A percentile compares a stretch with the other conserved stretches of the same genome.
Evolutionary conservation across 2,888 invertebrate genomes (phyloP).

Genomic region (Drosophila setosimentum): DNA sequence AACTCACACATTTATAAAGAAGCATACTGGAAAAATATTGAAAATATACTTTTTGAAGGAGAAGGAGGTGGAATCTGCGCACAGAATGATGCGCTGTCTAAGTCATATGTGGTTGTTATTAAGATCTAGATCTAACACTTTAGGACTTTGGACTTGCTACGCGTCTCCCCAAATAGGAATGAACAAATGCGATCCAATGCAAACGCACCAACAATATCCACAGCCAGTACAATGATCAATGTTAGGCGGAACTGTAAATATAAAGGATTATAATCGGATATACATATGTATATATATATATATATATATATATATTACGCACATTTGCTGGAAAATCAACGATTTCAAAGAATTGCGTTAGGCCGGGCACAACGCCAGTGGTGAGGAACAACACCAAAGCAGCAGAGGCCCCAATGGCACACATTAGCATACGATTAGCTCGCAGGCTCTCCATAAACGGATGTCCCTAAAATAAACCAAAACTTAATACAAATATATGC

Average conservation of each 20-base stretch:
- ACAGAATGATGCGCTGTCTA: constrained; percentile 18
- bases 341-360: constrained; percentile 96
- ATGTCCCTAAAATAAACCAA: constrained; percentile 90
- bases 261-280: constrained; percentile 11
- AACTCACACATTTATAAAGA: constrained; percentile 24
- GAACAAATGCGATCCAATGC: constrained; percentile 93
- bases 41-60: constrained; percentile 5
- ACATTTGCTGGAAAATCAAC: constrained; percentile 97
- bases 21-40: constrained; percentile 6
- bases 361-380: constrained; percentile 93
- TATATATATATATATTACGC: constrained; percentile 83
- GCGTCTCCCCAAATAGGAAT: constrained; percentile 94
- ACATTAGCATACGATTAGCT: constrained; percentile 96
- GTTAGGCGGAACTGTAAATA: constrained; percentile 93
- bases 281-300: neutral
- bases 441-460: constrained; percentile 99
- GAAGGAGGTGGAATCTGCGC: neutral
- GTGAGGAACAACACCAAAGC: constrained; percentile 93
- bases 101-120: constrained; percentile 10
- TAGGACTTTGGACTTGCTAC: constrained; percentile 84
- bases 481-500: neutral
- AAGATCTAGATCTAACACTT: constrained; percentile 54
- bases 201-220: constrained; percentile 94
- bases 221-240: constrained; percentile 92
- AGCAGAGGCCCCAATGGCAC: constrained; percentile 94